A percentile compares a stretch with the other conserved stretches of the same genome.
Conservation (phyloP, 2,113 vertebrate genomes). For the Tetrax tetrax region DNA sequence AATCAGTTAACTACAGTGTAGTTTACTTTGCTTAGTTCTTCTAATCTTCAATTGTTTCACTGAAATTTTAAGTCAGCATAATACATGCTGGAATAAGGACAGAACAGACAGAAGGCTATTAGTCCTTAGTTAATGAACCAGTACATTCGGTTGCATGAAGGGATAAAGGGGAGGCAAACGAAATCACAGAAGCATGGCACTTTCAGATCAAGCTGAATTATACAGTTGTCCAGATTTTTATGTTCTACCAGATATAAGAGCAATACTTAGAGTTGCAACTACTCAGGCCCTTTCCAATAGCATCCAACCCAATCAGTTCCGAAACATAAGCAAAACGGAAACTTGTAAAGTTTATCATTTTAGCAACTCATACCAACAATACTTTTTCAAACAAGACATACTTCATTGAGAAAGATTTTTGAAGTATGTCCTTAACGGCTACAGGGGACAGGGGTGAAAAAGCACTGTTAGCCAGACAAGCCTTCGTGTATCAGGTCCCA, state of each 20-base stretch:
- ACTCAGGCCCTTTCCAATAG: background rate
- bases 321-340: background rate
- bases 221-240: background rate
- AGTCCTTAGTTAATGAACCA: background rate
- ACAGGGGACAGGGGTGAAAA: background rate
- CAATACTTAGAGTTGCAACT: background rate
- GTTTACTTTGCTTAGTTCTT: background rate
- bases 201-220: background rate
- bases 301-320: background rate
- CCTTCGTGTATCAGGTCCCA: background rate
- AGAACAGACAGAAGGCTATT: background rate
- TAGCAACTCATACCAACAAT: background rate
- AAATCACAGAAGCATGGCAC: background rate
- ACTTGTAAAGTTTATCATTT: background rate
- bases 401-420: background rate
- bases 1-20: background rate
- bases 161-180: background rate
- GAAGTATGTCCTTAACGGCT: background rate
- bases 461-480: background rate
- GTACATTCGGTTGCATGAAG: background rate
- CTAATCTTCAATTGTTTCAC: background rate
- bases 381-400: background rate
- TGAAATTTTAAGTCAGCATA: background rate
- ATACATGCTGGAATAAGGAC: background rate
- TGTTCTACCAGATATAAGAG: background rate